phyloP scores from a whole-genome alignment of 37 sponge, comb jelly and placozoan species.

The Beroe ovata region DNA sequence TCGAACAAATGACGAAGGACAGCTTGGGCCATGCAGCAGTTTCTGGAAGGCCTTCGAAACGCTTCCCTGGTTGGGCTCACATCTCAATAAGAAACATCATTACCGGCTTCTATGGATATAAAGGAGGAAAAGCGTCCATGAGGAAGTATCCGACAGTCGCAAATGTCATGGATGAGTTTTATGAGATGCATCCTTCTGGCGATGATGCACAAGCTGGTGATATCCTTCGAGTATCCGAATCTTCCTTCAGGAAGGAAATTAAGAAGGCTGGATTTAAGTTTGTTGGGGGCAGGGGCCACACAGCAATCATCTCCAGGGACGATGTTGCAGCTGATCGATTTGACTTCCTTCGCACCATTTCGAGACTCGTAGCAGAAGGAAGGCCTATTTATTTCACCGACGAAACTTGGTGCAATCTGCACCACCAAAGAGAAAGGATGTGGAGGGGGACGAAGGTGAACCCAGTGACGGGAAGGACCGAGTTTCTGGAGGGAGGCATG shows the following conservation, averaged over 20 bases:
- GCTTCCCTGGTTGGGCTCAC: not conserved
- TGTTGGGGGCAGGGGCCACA: not conserved
- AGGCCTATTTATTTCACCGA: not conserved
- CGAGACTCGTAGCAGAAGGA: not conserved
- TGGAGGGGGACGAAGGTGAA: not conserved
- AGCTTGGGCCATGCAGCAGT: not conserved
- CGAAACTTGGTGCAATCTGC: slow-evolving; percentile 5
- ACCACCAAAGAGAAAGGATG: not conserved
- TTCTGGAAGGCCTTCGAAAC: not conserved
- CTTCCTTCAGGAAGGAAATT: not conserved
- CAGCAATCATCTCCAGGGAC: not conserved
- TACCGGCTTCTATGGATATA: not conserved
- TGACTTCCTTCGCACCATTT: not conserved
- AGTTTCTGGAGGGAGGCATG: not conserved
- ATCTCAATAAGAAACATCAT: not conserved
- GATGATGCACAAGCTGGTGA: not conserved
- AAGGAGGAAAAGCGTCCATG: not conserved
- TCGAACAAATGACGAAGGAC: not conserved
- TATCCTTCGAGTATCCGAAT: not conserved
- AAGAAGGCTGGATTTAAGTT: not conserved
- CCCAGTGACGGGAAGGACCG: not conserved
- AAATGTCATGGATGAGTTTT: not conserved
- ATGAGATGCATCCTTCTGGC: not conserved
- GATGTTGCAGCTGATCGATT: not conserved
- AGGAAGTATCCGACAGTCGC: not conserved